Evolutionary conservation across 2,113 vertebrate genomes (phyloP).

Genomic region (Tragelaphus buxtoni): DNA sequence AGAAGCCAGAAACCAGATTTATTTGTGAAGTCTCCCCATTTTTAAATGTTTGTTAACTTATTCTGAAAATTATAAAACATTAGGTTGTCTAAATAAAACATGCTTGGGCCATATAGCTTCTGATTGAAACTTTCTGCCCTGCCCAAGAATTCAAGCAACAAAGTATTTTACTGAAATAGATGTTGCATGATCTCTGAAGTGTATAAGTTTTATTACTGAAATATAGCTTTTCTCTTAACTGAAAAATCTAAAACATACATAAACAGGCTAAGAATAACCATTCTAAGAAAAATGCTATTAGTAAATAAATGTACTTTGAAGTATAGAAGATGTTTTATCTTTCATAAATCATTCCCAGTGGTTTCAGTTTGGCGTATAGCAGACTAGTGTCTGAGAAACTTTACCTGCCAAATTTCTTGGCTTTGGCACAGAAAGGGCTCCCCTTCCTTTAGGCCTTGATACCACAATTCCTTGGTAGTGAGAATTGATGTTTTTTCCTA

Average conservation of each 20-base stretch:
- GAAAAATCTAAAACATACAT: conserved; percentile 39
- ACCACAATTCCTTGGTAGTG: neutral
- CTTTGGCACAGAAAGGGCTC: neutral
- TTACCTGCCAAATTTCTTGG: neutral
- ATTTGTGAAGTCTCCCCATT: conserved; percentile 16
- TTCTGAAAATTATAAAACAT: neutral
- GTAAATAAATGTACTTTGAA: conserved; percentile 25
- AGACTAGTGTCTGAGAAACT: neutral
- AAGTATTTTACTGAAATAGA: conserved; percentile 47
- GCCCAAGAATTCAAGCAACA: conserved; percentile 35
- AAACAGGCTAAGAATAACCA: conserved; percentile 8
- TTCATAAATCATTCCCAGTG: neutral
- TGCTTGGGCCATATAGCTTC: neutral
- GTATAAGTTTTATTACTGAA: conserved; percentile 51
- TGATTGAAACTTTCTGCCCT: neutral
- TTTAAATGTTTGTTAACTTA: conserved; percentile 25
- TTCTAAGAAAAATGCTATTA: conserved; percentile 16
- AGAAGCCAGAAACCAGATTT: conserved; percentile 1
- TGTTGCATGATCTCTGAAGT: conserved; percentile 37
- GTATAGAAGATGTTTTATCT: neutral
- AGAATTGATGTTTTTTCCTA: neutral
- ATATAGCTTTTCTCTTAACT: conserved; percentile 21
- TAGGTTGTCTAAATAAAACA: conserved; percentile 18
- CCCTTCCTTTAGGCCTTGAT: neutral
- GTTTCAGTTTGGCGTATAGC: neutral